Evolutionary conservation across 1,140 invertebrate species (phyloP).

Genomic region (Bombus vancouverensis): DNA sequence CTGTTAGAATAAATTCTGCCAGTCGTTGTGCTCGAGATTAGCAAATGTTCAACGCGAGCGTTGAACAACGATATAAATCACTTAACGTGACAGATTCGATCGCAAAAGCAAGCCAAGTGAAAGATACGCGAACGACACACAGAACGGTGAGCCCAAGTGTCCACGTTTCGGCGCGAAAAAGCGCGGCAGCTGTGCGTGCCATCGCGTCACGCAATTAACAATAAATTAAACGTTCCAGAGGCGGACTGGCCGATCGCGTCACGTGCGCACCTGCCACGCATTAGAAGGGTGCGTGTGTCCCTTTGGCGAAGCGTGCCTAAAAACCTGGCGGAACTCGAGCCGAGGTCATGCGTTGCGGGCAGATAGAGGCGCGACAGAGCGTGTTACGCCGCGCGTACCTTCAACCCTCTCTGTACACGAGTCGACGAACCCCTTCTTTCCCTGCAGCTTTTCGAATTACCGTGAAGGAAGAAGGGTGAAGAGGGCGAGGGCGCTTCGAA

Average conservation of each 20-base stretch:
- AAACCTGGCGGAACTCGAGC: slow-evolving; percentile 24
- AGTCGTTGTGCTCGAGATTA: too few relatives aligned
- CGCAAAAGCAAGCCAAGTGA: background rate
- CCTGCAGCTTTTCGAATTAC: slow-evolving; percentile 4
- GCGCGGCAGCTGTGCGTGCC: slow-evolving; percentile 68
- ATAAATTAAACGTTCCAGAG: slow-evolving; percentile 67
- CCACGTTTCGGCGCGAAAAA: slow-evolving; percentile 79
- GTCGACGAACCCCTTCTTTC: background rate
- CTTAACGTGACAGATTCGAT: background rate
- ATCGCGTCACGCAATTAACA: slow-evolving; percentile 77
- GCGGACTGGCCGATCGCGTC: slow-evolving; percentile 51
- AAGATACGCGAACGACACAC: background rate
- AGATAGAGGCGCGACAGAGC: slow-evolving; percentile 38
- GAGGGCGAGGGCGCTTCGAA: background rate
- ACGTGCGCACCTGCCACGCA: slow-evolving; percentile 65
- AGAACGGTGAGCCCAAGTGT: background rate
- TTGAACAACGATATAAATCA: background rate
- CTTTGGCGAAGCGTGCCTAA: slow-evolving; percentile 45
- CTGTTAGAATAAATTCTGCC: too few relatives aligned
- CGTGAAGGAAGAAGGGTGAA: slow-evolving; percentile 14
- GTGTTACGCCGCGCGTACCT: background rate
- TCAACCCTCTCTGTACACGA: background rate
- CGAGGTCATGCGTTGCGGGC: slow-evolving; percentile 48
- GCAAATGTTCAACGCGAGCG: too few relatives aligned
- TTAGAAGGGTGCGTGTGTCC: slow-evolving; percentile 56